phyloP scores from a whole-genome alignment of 2,797 vertebrate species.

The Fundulus diaphanus region DNA sequence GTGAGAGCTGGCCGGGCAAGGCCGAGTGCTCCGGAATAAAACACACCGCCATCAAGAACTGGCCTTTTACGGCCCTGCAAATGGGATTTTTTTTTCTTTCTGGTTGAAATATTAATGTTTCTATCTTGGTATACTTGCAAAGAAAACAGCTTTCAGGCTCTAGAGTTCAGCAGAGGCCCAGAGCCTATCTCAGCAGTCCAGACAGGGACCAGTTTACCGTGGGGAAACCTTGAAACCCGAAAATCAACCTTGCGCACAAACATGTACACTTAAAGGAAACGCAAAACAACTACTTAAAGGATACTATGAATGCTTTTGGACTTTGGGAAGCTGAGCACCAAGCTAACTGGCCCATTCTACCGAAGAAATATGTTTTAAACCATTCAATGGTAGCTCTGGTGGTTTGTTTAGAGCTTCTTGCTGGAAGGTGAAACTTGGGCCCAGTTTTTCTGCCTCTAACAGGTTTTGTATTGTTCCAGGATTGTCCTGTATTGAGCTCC shows the following conservation, averaged over 20 bases:
- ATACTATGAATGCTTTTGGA: not conserved
- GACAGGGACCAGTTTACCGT: not conserved
- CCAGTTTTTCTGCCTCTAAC: not conserved
- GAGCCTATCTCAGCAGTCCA: not conserved
- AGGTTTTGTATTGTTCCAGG: not conserved
- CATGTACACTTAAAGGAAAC: not conserved
- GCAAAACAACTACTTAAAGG: too few species aligned
- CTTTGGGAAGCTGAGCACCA: not conserved
- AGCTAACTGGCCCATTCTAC: too few species aligned
- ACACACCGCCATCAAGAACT: conserved; percentile 46
- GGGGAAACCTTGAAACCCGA: not conserved
- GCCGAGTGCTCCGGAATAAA: conserved; percentile 58
- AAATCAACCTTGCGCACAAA: not conserved
- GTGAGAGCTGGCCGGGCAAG: conserved; percentile 46
- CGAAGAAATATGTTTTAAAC: not conserved
- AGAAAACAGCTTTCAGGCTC: conserved; percentile 56
- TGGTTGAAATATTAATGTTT: conserved; percentile 72
- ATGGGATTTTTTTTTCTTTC: conserved; percentile 70
- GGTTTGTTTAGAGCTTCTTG: too few species aligned
- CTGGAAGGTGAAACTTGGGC: too few species aligned
- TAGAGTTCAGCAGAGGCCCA: not conserved
- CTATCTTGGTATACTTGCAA: conserved; percentile 61
- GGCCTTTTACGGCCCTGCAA: conserved; percentile 61
- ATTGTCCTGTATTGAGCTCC: too few species aligned
- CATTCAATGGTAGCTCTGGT: not conserved